Evolutionary conservation across 2,113 vertebrate genomes (phyloP), one percentile per base, ranked within the genome.

Genomic region (Eptatretus burgeri): DNA sequence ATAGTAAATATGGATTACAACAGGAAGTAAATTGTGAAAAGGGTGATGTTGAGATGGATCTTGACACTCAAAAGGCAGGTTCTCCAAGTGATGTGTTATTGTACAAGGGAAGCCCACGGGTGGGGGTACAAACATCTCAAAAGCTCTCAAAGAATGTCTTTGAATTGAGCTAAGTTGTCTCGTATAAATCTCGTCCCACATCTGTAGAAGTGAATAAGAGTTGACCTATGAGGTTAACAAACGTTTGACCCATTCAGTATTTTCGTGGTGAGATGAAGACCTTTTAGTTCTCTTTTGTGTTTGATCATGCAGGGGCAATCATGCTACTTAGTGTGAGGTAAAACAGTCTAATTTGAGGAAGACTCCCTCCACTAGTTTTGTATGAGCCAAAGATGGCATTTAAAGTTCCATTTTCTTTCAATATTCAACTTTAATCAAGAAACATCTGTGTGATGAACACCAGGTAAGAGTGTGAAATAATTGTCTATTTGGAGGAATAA

Each of bases 141-240:
- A 60, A 60, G 56, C 56, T 60, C 56, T 60, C 56, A 20, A 17
- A 20, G 56, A 60, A 60, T 20, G 56, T n/a, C 56, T 17, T 60
- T 60, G 56, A 60, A 60, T 60, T 13, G 56, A 60, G 56, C 56
- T 60, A 20, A 60, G n/a, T 20, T 60, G 56, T 60, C n/a, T 60
- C n/a, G 20, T 60, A 60, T 60, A 60, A 60, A 60, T 60, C 56
- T 60, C 20, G 56, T 60, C 56, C 56, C 20, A n/a, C 20, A 20
- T 60, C 56, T 60, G n/a, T 60, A 20, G 56, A 17, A 20, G n/a
- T 60, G 56, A 60, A 60, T 60, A n/a, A 20, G 56, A 60, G n/a
- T 60, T 60, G 56, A 60, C 56, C 9, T 11, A 13, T 17, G 20
- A 60, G 56, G 56, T 60, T 60, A 60, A 20, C 56, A n/a, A 20